A percentile compares a stretch with the other conserved stretches of the same genome.
phyloP scores from a whole-genome alignment of 2,888 invertebrate species.

The Melitaea athalia region DNA sequence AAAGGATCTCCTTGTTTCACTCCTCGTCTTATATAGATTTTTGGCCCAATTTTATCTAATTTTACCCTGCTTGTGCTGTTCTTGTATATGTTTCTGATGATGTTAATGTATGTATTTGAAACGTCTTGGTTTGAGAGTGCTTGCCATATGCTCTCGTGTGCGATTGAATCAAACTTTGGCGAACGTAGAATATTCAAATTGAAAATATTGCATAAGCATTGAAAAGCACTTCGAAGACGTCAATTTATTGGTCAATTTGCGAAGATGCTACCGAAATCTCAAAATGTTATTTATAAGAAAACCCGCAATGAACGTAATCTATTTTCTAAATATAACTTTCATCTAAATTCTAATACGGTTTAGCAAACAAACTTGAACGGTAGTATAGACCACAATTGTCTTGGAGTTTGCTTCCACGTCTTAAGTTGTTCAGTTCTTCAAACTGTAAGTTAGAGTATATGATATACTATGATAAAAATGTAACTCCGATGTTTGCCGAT shows the following conservation, averaged over 20 bases:
- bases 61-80: too few relatives aligned
- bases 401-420: neutral
- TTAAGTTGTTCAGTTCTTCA: neutral
- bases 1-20: too few relatives aligned
- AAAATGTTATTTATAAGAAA: neutral
- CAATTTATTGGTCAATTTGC: conserved; percentile 5
- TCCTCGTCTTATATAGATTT: too few relatives aligned
- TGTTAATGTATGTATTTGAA: too few relatives aligned
- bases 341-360: conserved; percentile 4
- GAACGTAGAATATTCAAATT: too few relatives aligned
- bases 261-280: neutral
- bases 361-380: conserved; percentile 7
- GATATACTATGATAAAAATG: too few relatives aligned
- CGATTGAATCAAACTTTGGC: too few relatives aligned
- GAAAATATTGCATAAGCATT: neutral
- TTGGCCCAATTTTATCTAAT: too few relatives aligned
- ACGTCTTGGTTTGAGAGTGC: too few relatives aligned
- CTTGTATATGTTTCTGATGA: too few relatives aligned
- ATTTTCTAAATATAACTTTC: conserved; percentile 10
- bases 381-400: conserved; percentile 9
- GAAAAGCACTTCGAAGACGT: conserved; percentile 2
- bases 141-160: too few relatives aligned
- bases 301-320: neutral
- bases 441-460: neutral
- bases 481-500: too few relatives aligned